Evolutionary conservation across 2,797 vertebrate genomes (phyloP).

Genomic region (Anisognathus igniventris): DNA sequence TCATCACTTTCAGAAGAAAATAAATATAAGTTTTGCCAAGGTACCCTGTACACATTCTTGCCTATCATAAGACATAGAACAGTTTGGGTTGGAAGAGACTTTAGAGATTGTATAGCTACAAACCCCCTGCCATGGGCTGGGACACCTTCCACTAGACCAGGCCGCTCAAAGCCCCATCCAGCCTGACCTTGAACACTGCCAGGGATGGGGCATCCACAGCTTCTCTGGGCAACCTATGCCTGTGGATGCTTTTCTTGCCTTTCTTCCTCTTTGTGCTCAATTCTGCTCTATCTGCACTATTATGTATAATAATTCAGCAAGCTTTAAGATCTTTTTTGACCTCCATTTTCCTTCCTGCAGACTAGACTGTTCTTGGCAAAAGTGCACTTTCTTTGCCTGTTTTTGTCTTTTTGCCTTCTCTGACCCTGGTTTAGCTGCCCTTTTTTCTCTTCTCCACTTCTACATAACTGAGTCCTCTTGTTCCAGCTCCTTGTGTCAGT

Average conservation of each 20-base stretch:
- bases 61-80: background rate
- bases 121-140: rapidly evolving
- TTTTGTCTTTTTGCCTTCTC: background rate
- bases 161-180: background rate
- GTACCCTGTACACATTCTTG: background rate
- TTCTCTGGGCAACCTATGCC: background rate
- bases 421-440: background rate
- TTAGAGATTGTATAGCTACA: background rate
- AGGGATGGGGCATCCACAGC: rapidly evolving
- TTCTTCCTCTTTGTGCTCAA: background rate
- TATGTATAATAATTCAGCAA: background rate
- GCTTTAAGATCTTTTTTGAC: background rate
- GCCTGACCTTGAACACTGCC: background rate
- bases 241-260: background rate
- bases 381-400: background rate
- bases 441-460: background rate
- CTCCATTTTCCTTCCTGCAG: background rate
- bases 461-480: background rate
- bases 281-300: background rate
- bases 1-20: background rate
- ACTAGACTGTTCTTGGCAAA: background rate
- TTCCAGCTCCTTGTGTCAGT: background rate
- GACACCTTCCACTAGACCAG: background rate
- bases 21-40: background rate
- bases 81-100: background rate